Evolutionary conservation across 2,888 invertebrate genomes (phyloP), one percentile per base, ranked within the genome.

Genomic region (Drosophila demipolita): DNA sequence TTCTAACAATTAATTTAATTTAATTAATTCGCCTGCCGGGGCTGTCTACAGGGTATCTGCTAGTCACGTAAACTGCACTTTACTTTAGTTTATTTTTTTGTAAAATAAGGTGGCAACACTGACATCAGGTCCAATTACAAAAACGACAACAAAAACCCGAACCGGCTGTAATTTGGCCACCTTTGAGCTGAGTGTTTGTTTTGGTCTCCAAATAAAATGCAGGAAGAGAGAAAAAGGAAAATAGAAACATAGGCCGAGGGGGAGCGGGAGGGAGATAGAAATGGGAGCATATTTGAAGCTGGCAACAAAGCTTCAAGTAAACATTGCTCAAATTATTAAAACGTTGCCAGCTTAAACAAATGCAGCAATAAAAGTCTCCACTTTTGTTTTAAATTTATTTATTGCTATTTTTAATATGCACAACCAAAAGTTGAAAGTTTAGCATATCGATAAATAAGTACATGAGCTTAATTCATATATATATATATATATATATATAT

Each of bases 121-220:
- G 85, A 84, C 89, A 85, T 82, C 75, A 71, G 32, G 38, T 32
- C 52, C 70, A 67, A 65, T 78, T 75, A 73, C 66, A 71, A 55
- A 59, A 66, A 50, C 70, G 59, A 53, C 70, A 63, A 60, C 53
- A 40, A 53, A 40, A 59, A 61, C 69, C 73, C 50, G 64, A 55
- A 73, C 74, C 84, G 84, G 89, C 85, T 89, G 87, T 86, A 89
- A 86, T 86, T 86, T 86, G 85, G 89, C 64, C 80, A 80, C 82
- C 85, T 89, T 86, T 78, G 78, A 72, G 78, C 62, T 54, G 50
- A 78, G 87, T 80, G 89, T 73, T 87, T 82, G 67, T 59, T 66
- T 77, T 82, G 66, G 68, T 63, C 74, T 52, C 61, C 68, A 75
- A 73, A 75, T 73, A 71, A 58, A 74, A 64, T 57, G 26, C 15